Conservation (phyloP, 1,140 invertebrate species). For the Hylyphantes graminicola region DNA sequence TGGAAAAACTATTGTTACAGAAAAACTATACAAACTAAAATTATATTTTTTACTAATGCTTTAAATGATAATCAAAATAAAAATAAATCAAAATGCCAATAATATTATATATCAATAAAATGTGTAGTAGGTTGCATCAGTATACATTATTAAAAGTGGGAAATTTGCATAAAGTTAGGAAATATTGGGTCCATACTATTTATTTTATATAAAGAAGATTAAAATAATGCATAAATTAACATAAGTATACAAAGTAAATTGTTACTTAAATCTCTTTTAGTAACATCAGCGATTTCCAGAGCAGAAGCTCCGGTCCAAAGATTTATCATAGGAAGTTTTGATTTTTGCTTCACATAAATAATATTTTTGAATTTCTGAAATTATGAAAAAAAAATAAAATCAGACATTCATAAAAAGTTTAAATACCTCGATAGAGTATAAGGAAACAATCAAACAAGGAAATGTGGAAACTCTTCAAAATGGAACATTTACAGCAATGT, state of each 20-base stretch:
- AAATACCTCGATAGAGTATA: too few relatives aligned
- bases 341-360: constrained; percentile 71
- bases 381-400: neutral
- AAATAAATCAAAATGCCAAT: too few relatives aligned
- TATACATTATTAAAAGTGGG: neutral
- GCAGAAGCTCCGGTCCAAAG: constrained; percentile 86
- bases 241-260: neutral
- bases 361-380: constrained; percentile 70
- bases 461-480: too few relatives aligned
- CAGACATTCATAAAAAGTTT: neutral
- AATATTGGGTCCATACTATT: too few relatives aligned
- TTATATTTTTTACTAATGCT: too few relatives aligned
- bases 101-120: too few relatives aligned
- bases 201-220: too few relatives aligned
- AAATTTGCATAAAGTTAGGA: neutral
- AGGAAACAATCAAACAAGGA: too few relatives aligned
- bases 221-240: neutral
- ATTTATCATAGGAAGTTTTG: constrained; percentile 70
- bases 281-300: constrained; percentile 75
- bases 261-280: constrained; percentile 72
- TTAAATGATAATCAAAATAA: too few relatives aligned
- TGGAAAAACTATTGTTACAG: too few relatives aligned
- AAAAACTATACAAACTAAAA: too few relatives aligned
- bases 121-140: neutral
- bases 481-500: too few relatives aligned